Percentiles rank a stretch among this genome's conserved stretches.
phyloP scores from a whole-genome alignment of 2,113 vertebrate genomes.

The Trachemys scripta region DNA sequence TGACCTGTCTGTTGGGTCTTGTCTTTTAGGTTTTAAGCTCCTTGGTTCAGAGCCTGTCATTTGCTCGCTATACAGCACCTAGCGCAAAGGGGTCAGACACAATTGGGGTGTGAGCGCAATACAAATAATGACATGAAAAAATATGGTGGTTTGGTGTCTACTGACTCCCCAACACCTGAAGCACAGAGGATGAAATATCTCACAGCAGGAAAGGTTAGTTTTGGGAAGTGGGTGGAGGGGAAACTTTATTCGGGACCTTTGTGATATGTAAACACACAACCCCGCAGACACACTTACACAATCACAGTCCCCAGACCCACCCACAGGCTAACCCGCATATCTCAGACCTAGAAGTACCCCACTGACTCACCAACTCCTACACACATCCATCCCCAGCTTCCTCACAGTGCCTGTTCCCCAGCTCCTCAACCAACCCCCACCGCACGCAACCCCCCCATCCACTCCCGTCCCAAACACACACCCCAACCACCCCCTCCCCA shows the following conservation, averaged over 20 bases:
- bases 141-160: not conserved
- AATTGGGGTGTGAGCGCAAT: not conserved
- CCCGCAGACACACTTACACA: not conserved
- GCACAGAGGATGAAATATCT: not conserved
- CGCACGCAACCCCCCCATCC: too few species aligned
- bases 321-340: not conserved
- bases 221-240: not conserved
- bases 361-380: too few species aligned
- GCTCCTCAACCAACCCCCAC: not conserved
- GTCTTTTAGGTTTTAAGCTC: not conserved
- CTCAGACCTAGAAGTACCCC: not conserved
- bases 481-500: not conserved
- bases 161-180: not conserved
- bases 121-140: not conserved
- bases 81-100: not conserved
- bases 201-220: not conserved
- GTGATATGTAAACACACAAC: not conserved
- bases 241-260: not conserved
- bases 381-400: not conserved
- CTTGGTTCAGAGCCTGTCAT: not conserved
- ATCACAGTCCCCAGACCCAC: not conserved
- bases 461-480: too few species aligned
- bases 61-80: not conserved
- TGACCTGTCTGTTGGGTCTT: not conserved
- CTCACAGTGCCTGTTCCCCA: not conserved